A percentile compares a stretch with the other conserved stretches of the same genome.
Evolutionary conservation across 1,140 invertebrate species (phyloP).

Genomic region (Melitaea cinxia): DNA sequence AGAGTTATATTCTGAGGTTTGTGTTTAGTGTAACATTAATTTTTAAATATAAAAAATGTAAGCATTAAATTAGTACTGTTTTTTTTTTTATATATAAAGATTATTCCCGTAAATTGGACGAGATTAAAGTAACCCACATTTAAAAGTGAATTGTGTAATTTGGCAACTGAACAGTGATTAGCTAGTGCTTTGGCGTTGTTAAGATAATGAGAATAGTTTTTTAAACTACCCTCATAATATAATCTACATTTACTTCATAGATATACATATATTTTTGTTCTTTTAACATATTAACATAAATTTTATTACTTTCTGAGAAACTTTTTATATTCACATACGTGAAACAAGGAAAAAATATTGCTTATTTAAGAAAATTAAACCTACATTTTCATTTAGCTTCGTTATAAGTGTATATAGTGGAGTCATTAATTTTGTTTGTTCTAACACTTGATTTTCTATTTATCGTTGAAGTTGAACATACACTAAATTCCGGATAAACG

Average conservation of each 20-base stretch:
- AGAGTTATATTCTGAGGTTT: too few relatives aligned
- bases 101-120: constrained; percentile 35
- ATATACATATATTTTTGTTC: constrained; percentile 44
- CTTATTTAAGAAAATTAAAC: not conserved
- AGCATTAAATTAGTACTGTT: not conserved
- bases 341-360: not conserved
- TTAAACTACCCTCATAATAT: constrained; percentile 60
- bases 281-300: constrained; percentile 17
- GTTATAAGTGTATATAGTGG: not conserved
- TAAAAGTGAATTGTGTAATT: constrained; percentile 75
- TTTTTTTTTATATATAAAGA: constrained; percentile 28
- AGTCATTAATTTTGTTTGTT: not conserved
- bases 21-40: not conserved
- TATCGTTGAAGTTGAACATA: too few relatives aligned
- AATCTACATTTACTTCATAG: too few relatives aligned
- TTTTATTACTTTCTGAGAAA: not conserved
- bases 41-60: not conserved
- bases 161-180: constrained; percentile 78
- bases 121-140: constrained; percentile 76
- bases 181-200: constrained; percentile 76
- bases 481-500: too few relatives aligned
- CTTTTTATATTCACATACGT: not conserved
- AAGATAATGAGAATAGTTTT: constrained; percentile 70
- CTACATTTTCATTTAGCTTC: not conserved
- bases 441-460: too few relatives aligned